These are phyloP conservation scores for Borostomias antarcticus DNA, from an alignment of 2,797 vertebrate genomes.

Conservation along the genomic window DNA sequence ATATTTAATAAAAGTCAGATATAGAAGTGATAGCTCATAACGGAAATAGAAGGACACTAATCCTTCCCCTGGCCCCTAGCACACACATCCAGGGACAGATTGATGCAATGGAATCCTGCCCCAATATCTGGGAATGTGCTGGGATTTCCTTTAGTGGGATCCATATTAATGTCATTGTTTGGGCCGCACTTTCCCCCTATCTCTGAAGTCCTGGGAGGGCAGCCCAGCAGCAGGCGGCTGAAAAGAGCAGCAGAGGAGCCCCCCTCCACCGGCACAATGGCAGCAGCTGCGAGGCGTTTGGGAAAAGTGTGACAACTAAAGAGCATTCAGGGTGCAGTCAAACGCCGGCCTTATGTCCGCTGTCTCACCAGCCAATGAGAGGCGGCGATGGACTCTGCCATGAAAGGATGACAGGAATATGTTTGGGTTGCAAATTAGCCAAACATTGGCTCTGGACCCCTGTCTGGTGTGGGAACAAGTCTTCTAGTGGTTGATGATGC, in stretches of 20 bases:
- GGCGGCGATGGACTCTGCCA: conserved; percentile 50
- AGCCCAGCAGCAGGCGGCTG: conserved; percentile 70
- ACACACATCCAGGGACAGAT: not conserved
- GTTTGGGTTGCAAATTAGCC: conserved; percentile 77
- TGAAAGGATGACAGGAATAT: conserved; percentile 64
- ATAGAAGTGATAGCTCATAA: too few relatives aligned
- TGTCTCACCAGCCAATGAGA: conserved; percentile 49
- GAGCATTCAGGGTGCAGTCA: conserved; percentile 67
- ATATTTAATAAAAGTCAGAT: too few relatives aligned
- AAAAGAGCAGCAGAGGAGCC: conserved; percentile 62
- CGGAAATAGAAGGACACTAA: too few relatives aligned
- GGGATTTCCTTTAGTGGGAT: conserved; percentile 47
- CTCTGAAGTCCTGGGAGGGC: conserved; percentile 56
- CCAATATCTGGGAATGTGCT: conserved; percentile 31
- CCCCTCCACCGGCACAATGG: conserved; percentile 69
- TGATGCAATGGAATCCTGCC: conserved; percentile 69
- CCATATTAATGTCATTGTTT: conserved; percentile 69
- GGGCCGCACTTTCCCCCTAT: conserved; percentile 59
- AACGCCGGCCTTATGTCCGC: conserved; percentile 59
- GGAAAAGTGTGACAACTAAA: conserved; percentile 81
- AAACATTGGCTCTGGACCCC: conserved; percentile 64
- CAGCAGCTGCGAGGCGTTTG: conserved; percentile 85
- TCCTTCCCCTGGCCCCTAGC: too few relatives aligned
- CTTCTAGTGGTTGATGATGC: conserved; percentile 24
- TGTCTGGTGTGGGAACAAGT: conserved; percentile 52